These are phyloP conservation scores for Labeo catla DNA, from an alignment of 2,113 vertebrate species.

Conservation along the genomic window DNA sequence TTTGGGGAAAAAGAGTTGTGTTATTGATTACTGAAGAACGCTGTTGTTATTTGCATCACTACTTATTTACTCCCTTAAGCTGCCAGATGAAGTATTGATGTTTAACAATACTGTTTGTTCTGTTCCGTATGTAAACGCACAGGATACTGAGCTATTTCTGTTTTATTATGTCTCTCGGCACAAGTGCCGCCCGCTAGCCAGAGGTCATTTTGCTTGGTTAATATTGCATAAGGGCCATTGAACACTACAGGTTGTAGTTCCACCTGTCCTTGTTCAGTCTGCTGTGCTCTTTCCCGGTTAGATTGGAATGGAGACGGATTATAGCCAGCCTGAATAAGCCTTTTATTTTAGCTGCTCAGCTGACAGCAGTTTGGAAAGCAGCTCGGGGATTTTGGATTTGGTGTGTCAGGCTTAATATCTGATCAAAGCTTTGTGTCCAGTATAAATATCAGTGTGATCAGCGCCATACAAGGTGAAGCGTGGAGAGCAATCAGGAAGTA, in stretches of 20 bases:
- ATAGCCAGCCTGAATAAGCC: slow-evolving; percentile 10
- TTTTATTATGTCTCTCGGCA: neutral
- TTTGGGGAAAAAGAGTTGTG: neutral
- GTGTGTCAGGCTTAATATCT: slow-evolving; percentile 6
- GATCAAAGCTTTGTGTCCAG: slow-evolving; percentile 8
- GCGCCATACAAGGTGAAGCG: neutral
- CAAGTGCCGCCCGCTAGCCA: neutral
- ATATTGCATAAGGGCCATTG: slow-evolving; percentile 21
- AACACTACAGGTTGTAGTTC: neutral
- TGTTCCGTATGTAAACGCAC: neutral
- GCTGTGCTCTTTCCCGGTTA: neutral
- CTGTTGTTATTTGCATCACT: neutral
- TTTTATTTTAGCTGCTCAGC: slow-evolving; percentile 11
- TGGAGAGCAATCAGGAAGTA: neutral
- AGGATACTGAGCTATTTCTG: slow-evolving; percentile 1
- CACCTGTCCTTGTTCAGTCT: neutral
- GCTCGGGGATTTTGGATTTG: slow-evolving; percentile 1
- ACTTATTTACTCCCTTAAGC: too few relatives aligned
- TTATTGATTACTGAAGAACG: neutral
- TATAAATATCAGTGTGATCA: neutral
- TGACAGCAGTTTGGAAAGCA: slow-evolving; percentile 30
- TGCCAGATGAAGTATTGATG: neutral
- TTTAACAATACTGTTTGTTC: neutral
- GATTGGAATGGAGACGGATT: slow-evolving; percentile 25
- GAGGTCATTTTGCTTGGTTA: slow-evolving; percentile 27